Evolutionary conservation across 2,797 vertebrate species (phyloP), one percentile per base, ranked within the genome.

Genomic region (Acanthornis magna): DNA sequence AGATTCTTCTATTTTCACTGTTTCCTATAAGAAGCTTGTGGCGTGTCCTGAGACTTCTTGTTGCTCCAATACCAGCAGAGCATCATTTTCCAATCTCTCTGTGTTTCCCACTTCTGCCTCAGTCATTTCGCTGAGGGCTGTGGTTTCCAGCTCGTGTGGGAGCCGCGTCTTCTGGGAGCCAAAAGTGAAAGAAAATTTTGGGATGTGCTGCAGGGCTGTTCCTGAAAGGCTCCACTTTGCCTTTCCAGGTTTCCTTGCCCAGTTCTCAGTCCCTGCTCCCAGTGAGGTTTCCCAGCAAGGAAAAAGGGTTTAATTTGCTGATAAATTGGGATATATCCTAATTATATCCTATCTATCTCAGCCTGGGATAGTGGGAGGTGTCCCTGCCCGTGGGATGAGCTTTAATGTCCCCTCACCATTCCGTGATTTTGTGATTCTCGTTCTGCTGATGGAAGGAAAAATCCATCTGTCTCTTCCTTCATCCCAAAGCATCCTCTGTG

Each of bases 241-340:
- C 91, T 95, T 96, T 94, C 92, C 93, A 95, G 93, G 94, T 74
- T 95, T 93, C 88, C 43, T 22, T 48, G 38, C 45, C 58, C 6
- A 3, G 3, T 5, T 27, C 58, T 48, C 70, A 4, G n/a, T 3
- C 26, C 3, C 7, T 18, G 57, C 79, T 47, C 19, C 36, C 36
- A 8, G 57, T 1, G 27, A 71, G 25, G 30, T 38, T 73, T 79
- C 68, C 74, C 72, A 27, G 51, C n/a, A 32, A 11, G 13, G 17
- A 2, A 13, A 34, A n/a, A 68, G 73, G 45, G 19, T 4, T 75
- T 21, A 2, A 34, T 36, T 53, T 57, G 7, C 11, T 55, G 79
- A 3, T 63, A 5, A 62, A 47, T 40, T 25, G 36, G 61, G 25
- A 45, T 67, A 9, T 10, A 19, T 48, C 21, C 23, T 8, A 2